phyloP scores from a whole-genome alignment of 2,888 invertebrate genomes.

The Scotopteryx bipunctaria region DNA sequence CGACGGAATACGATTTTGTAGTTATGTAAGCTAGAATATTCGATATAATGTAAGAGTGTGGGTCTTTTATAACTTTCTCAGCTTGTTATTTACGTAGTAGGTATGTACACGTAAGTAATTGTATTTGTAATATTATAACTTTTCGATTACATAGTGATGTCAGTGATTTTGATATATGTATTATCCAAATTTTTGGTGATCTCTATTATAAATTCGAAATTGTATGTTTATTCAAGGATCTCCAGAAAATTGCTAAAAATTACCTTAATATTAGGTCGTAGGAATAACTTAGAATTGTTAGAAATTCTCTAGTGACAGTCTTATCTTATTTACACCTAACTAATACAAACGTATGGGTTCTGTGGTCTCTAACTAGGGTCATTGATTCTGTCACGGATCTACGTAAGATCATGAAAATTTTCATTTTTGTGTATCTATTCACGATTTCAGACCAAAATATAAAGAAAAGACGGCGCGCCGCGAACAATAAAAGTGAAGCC shows the following conservation, averaged over 20 bases:
- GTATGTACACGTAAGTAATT: neutral
- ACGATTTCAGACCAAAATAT: no score
- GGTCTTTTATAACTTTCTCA: neutral
- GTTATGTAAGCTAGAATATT: neutral
- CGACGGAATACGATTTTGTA: neutral
- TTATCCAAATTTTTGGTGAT: constrained; percentile 22
- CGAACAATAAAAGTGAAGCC: no score
- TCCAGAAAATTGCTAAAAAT: constrained; percentile 34
- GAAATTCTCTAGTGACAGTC: constrained; percentile 1
- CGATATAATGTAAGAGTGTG: neutral
- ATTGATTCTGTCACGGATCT: no score
- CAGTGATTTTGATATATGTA: constrained; percentile 5
- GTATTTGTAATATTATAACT: neutral
- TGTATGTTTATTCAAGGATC: constrained; percentile 38
- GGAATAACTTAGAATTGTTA: constrained; percentile 13
- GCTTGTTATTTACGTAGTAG: neutral
- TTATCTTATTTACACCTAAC: constrained; percentile 4
- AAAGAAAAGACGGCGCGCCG: no score
- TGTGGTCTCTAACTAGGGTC: constrained; percentile 27
- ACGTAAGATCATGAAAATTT: no score
- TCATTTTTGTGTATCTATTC: no score
- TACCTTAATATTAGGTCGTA: constrained; percentile 30
- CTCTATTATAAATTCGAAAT: constrained; percentile 20
- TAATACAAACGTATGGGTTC: constrained; percentile 42
- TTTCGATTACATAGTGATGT: neutral